phyloP scores from a whole-genome alignment of 2,797 vertebrate species.

The Gastrophryne carolinensis region DNA sequence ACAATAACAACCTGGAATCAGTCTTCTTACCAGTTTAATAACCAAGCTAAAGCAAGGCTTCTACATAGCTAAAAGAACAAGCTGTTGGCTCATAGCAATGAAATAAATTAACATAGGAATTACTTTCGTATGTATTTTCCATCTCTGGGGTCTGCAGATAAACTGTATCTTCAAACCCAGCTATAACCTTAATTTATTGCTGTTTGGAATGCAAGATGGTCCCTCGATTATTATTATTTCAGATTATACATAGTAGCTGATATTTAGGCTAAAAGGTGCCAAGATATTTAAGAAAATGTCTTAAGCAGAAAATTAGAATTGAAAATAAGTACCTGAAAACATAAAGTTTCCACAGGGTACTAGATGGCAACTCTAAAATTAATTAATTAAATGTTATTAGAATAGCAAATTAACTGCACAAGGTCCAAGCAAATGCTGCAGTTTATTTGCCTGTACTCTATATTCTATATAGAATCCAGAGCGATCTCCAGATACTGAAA shows the following conservation, averaged over 20 bases:
- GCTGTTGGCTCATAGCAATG: neutral
- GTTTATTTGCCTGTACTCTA: neutral
- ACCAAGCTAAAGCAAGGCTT: neutral
- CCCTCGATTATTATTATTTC: neutral
- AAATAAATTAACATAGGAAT: neutral
- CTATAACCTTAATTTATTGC: neutral
- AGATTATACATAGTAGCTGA: neutral
- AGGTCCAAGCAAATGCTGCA: neutral
- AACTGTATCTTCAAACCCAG: neutral
- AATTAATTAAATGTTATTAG: neutral
- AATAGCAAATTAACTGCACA: neutral
- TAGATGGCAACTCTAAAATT: neutral
- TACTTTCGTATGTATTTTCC: neutral
- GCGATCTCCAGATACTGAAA: neutral
- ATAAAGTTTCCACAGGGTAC: neutral
- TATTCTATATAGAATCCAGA: neutral
- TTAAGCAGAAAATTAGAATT: neutral
- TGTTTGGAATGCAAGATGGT: neutral
- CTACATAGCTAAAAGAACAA: neutral
- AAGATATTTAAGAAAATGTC: slow-evolving; percentile 2
- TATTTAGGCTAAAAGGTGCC: neutral
- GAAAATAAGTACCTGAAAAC: neutral
- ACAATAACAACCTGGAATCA: too few species aligned
- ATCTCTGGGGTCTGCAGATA: neutral
- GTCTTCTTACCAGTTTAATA: too few species aligned